Evolutionary conservation across 2,888 invertebrate genomes (phyloP).

Genomic region (Ametastegia equiseti): DNA sequence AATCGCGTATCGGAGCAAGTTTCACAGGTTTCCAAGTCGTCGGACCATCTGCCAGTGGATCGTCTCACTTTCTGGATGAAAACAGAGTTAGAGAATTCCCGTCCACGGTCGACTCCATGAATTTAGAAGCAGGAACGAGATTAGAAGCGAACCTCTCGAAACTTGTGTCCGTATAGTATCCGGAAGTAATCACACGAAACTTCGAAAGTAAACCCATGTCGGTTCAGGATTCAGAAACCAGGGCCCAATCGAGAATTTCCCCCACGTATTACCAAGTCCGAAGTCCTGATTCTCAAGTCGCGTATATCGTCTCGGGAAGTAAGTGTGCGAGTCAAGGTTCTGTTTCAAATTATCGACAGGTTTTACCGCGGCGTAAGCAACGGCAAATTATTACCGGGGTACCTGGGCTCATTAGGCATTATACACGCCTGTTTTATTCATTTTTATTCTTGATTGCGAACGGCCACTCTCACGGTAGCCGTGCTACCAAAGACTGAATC

Average conservation of each 20-base stretch:
- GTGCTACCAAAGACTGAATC: conserved; percentile 36
- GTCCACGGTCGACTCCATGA: neutral
- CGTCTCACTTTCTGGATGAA: neutral
- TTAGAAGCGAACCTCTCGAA: conserved; percentile 32
- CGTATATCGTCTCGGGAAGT: conserved; percentile 24
- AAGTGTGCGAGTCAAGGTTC: conserved; percentile 55
- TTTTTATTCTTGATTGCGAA: conserved; percentile 36
- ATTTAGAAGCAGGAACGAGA: conserved; percentile 13
- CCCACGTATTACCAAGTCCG: conserved; percentile 21
- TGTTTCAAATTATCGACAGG: conserved; percentile 67
- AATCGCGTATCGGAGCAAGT: neutral
- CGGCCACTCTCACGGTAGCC: conserved; percentile 25
- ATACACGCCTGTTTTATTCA: conserved; percentile 68
- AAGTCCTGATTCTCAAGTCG: neutral
- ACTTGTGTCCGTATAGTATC: conserved; percentile 30
- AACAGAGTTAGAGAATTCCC: neutral
- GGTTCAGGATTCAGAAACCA: neutral
- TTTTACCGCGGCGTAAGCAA: conserved; percentile 66
- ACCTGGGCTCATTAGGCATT: conserved; percentile 68
- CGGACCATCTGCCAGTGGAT: neutral
- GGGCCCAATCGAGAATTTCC: neutral
- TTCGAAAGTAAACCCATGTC: neutral
- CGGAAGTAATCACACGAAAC: conserved; percentile 4
- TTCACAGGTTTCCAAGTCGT: neutral
- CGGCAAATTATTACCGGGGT: conserved; percentile 70